phyloP scores from a whole-genome alignment of 2,113 vertebrate genomes.

The Benitochromis conjunctus region DNA sequence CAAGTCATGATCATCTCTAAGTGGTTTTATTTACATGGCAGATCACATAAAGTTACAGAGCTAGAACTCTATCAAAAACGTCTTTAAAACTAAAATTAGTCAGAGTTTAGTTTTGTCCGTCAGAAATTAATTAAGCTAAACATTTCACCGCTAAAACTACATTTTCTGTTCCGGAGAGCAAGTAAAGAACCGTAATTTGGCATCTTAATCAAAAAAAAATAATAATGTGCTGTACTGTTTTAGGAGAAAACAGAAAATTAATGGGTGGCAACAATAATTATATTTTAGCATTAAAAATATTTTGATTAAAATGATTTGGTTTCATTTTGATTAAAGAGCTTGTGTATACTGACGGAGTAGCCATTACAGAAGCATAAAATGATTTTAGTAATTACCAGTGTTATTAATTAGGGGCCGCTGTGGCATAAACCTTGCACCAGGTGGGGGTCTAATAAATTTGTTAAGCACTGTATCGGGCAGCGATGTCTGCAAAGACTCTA shows the following conservation, averaged over 20 bases:
- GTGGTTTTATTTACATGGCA: neutral
- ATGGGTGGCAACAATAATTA: neutral
- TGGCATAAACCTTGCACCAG: neutral
- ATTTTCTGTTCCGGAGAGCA: neutral
- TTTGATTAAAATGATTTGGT: neutral
- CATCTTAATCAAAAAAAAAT: neutral
- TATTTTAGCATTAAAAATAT: neutral
- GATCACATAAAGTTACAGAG: neutral
- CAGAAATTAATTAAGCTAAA: neutral
- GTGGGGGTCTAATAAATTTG: neutral
- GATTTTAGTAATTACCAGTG: neutral
- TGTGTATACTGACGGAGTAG: neutral
- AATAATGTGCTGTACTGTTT: neutral
- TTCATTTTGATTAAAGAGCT: neutral
- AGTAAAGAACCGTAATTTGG: neutral
- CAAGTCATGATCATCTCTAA: neutral
- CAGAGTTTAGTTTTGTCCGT: neutral
- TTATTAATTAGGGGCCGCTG: neutral
- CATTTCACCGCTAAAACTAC: neutral
- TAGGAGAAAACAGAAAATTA: neutral
- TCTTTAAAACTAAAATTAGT: neutral
- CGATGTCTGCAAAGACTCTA: neutral
- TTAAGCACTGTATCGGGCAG: neutral
- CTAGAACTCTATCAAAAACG: neutral
- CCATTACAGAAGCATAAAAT: neutral